Evolutionary conservation across 92 coral and sea anemone genomes (phyloP), one percentile per base, ranked within the genome.

Genomic region (Siderastrea siderea): DNA sequence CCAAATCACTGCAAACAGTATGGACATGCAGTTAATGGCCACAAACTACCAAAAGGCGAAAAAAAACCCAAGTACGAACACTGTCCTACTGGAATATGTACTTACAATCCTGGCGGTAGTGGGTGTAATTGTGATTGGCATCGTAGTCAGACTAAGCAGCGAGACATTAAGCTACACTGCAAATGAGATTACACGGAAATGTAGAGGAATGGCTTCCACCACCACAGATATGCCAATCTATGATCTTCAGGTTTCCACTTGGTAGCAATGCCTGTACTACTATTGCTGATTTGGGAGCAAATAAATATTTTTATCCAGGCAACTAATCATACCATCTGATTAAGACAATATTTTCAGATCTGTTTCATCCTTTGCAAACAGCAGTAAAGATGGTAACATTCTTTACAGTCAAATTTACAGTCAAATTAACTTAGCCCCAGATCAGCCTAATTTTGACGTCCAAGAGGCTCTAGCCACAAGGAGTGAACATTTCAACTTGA

Each of bases 21-120:
- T 26, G 38, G 38, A 26, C 38, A 26, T 26, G 38, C 38, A 26
- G 38, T 26, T 26, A 26, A 26, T 26, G 38, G 38, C 38, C 38
- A 26, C 38, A 26, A 26, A 26, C 38, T 26, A 26, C 38, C 38
- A 26, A 26, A 26, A 26, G 38, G 38, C 38, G 38, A 26, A 26
- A 26, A 26, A 26, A 26, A 26, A 26, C 0, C 38, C 38, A 26
- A 66, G 60, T 59, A 76, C 93, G 38, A 82, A 62, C 38, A 67
- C 0, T 89, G 76, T 63, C 68, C n/a, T 59, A 57, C 50, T 89
- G 77, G 51, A 58, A 58, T 26, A 26, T 26, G 38, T 26, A 26
- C 38, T 26, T 26, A 26, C 38, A 26, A 26, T 26, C 38, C 38
- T 26, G 38, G 38, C 38, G 38, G 38, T 26, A 26, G 38, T 26